Evolutionary conservation across 1,140 invertebrate species (phyloP).

Genomic region (Forficula auricularia): DNA sequence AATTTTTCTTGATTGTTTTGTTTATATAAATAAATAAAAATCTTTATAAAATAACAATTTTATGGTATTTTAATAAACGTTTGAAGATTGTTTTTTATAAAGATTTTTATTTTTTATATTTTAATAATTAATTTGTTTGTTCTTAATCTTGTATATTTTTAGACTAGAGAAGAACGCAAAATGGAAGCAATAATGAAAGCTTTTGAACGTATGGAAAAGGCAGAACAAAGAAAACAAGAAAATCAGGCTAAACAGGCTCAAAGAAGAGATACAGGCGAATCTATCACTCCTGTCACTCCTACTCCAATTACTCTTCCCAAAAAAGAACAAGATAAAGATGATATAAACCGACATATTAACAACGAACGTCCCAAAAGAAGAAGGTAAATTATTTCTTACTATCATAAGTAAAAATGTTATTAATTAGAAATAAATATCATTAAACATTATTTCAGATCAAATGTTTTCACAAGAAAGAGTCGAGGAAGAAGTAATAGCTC

Average conservation of each 20-base stretch:
- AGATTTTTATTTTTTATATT: no score
- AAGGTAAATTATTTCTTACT: constrained; percentile 22
- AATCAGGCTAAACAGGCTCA: constrained; percentile 20
- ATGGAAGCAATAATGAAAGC: constrained; percentile 89
- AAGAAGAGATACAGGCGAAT: constrained; percentile 19
- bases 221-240: constrained; percentile 57
- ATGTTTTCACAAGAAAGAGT: constrained; percentile 30
- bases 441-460: constrained; percentile 21
- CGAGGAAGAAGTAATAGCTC: constrained; percentile 37
- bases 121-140: constrained; percentile 4
- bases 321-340: constrained; percentile 3
- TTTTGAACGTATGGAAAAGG: constrained; percentile 68
- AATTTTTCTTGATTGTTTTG: no score
- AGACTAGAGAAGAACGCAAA: constrained; percentile 88
- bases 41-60: no score
- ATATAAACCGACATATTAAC: constrained; percentile 4
- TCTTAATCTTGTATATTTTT: no score
- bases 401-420: no score
- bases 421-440: no score
- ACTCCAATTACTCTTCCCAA: background rate
- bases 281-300: constrained; percentile 19
- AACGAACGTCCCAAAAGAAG: constrained; percentile 17
- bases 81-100: no score
- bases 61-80: no score
- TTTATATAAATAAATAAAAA: no score